A percentile compares a stretch with the other conserved stretches of the same genome.
Evolutionary conservation across 2,888 invertebrate species (phyloP).

Genomic region (Tipula helvola): DNA sequence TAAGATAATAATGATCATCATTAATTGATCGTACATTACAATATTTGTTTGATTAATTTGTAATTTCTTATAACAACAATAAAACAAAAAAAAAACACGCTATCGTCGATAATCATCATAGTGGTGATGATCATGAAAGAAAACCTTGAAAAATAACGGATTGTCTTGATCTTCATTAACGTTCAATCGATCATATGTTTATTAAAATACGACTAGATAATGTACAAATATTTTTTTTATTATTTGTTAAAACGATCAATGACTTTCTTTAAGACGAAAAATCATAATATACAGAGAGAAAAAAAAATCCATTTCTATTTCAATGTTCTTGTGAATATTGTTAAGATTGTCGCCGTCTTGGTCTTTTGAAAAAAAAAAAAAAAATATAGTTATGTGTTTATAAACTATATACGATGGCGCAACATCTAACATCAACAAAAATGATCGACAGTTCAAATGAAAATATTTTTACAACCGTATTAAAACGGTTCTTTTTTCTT

Average conservation of each 20-base stretch:
- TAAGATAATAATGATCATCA: conserved; percentile 4
- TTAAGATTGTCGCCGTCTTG: not conserved
- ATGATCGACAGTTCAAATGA: not conserved
- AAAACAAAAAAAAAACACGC: not conserved
- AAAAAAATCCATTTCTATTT: not conserved
- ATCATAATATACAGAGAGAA: not conserved
- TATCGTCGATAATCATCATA: not conserved
- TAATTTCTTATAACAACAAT: not conserved
- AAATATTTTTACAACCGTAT: conserved; percentile 4
- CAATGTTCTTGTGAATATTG: not conserved
- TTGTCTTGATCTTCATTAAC: not conserved
- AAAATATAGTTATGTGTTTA: not conserved
- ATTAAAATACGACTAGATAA: not conserved
- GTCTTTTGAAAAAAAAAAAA: not conserved
- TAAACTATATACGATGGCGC: not conserved
- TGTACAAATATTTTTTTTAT: not conserved
- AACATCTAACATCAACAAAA: not conserved
- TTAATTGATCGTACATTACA: not conserved
- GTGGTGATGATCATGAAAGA: not conserved
- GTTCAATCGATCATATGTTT: not conserved
- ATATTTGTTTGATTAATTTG: conserved; percentile 4
- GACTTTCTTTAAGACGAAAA: not conserved
- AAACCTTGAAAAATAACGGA: not conserved
- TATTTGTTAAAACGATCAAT: not conserved
- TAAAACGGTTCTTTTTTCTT: not conserved